These are phyloP conservation scores for Plestiodon gilberti DNA, from an alignment of 2,113 vertebrate species.

Conservation along the genomic window DNA sequence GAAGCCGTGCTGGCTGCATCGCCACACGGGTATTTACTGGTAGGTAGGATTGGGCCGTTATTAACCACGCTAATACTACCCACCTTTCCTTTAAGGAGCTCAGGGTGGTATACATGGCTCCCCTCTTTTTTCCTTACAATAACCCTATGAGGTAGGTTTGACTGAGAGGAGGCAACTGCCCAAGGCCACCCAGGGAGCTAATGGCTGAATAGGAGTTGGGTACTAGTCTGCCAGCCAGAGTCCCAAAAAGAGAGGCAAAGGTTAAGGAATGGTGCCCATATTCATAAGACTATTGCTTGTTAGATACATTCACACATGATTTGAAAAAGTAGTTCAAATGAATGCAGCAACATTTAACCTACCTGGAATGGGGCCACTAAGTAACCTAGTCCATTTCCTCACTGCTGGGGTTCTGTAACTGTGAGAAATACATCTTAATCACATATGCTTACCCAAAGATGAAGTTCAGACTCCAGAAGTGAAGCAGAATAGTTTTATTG, in stretches of 20 bases:
- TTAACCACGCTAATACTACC: too few relatives aligned
- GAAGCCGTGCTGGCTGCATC: too few relatives aligned
- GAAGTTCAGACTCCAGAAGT: too few relatives aligned
- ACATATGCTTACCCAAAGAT: too few relatives aligned
- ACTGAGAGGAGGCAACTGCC: not conserved
- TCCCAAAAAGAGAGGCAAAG: not conserved
- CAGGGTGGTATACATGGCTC: not conserved
- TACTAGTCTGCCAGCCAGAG: too few relatives aligned
- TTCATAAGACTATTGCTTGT: not conserved
- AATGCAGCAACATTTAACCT: not conserved
- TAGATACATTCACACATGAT: not conserved
- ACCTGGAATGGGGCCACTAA: not conserved
- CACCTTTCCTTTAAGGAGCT: too few relatives aligned
- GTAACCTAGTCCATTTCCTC: not conserved
- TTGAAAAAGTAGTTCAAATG: not conserved
- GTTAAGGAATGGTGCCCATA: not conserved
- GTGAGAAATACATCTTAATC: too few relatives aligned
- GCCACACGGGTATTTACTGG: too few relatives aligned
- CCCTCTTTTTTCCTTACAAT: not conserved
- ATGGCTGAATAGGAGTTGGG: too few relatives aligned
- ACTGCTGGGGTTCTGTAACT: not conserved
- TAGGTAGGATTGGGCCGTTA: too few relatives aligned
- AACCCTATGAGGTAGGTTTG: not conserved
- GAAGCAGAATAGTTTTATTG: too few relatives aligned
- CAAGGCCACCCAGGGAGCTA: not conserved